Conservation (phyloP, 2,797 vertebrate genomes). For the Luscinia megarhynchos region DNA sequence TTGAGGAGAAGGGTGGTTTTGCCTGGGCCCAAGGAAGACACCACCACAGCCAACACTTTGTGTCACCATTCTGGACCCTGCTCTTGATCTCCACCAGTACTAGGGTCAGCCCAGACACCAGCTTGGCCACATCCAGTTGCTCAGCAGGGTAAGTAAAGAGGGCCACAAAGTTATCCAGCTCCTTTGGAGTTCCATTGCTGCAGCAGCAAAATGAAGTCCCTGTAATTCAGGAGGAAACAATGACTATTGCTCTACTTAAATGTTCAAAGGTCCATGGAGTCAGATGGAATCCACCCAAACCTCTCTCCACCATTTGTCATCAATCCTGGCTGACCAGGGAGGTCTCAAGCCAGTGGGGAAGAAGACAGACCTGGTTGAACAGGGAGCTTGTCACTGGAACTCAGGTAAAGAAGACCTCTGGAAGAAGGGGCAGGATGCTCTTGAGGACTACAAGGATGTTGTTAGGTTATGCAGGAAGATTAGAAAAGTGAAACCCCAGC, state of each 20-base stretch:
- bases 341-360: background rate
- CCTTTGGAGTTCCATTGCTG: constrained; percentile 85
- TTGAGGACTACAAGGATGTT: background rate
- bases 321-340: background rate
- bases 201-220: constrained; percentile 62
- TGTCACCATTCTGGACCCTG: constrained; percentile 87
- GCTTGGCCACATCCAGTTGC: constrained; percentile 83
- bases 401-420: background rate
- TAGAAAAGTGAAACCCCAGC: background rate
- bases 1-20: constrained; percentile 83
- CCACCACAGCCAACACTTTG: constrained; percentile 87
- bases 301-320: background rate
- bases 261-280: background rate
- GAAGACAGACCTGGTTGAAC: background rate
- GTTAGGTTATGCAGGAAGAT: background rate
- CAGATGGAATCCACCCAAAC: background rate
- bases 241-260: background rate
- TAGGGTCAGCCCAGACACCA: constrained; percentile 86
- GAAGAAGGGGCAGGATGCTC: background rate
- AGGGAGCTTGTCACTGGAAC: background rate
- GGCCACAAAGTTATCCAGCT: constrained; percentile 84
- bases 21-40: constrained; percentile 81
- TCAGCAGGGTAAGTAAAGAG: constrained; percentile 85
- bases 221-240: background rate
- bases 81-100: constrained; percentile 85